A percentile compares a stretch with the other conserved stretches of the same genome.
These are phyloP conservation scores for Trigoniulus corallinus DNA, from an alignment of 1,140 invertebrate genomes.

Conservation along the genomic window DNA sequence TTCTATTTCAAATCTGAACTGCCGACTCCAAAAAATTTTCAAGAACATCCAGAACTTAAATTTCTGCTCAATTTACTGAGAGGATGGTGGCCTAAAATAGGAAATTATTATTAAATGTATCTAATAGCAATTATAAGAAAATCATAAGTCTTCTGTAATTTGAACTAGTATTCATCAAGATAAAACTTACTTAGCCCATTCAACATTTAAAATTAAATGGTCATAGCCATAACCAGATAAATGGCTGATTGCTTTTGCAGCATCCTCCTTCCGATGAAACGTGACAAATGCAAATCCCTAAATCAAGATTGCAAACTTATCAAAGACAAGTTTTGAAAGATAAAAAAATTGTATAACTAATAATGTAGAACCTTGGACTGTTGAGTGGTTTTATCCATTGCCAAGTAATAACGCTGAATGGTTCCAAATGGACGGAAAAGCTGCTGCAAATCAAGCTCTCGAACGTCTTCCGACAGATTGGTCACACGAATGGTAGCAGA, in stretches of 20 bases:
- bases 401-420: conserved; percentile 71
- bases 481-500: conserved; percentile 86
- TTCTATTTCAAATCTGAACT: no score
- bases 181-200: conserved; percentile 75
- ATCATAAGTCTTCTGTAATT: no score
- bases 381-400: conserved; percentile 52
- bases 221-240: conserved; percentile 95
- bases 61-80: no score
- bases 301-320: conserved; percentile 12
- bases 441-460: conserved; percentile 87
- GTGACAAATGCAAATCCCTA: conserved; percentile 86
- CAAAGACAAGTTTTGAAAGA: not conserved
- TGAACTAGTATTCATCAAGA: no score
- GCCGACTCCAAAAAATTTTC: no score
- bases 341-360: not conserved
- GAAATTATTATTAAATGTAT: no score
- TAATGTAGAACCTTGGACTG: conserved; percentile 28
- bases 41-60: no score
- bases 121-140: no score
- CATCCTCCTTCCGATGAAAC: conserved; percentile 74
- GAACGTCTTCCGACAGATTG: conserved; percentile 90
- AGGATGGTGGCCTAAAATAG: no score
- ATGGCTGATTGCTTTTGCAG: conserved; percentile 70
- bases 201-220: conserved; percentile 93
- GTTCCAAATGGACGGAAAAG: conserved; percentile 81